Conservation (phyloP, 2,797 vertebrate genomes). For the Acanthurus lineatus region DNA sequence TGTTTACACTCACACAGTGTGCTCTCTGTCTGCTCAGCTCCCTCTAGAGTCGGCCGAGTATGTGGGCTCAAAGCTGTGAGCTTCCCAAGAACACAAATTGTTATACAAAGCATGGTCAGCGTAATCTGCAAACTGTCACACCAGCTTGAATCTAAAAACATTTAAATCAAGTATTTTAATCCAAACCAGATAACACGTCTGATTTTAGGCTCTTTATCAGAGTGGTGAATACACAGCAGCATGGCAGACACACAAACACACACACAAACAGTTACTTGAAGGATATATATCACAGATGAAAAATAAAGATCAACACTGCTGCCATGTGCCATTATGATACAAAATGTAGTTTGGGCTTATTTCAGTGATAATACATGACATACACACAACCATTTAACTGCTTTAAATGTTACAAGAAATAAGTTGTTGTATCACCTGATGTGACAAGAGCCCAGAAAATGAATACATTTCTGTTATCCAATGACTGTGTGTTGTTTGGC, state of each 20-base stretch:
- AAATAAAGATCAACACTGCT: constrained; percentile 47
- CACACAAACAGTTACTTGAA: constrained; percentile 19
- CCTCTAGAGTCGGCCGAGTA: constrained; percentile 40
- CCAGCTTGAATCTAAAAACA: constrained; percentile 40
- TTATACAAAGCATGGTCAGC: constrained; percentile 30
- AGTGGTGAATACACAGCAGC: constrained; percentile 23
- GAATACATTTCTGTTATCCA: not conserved
- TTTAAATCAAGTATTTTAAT: constrained; percentile 40
- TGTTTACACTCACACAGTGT: not conserved
- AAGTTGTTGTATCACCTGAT: constrained; percentile 9
- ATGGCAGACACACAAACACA: not conserved
- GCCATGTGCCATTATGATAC: constrained; percentile 34
- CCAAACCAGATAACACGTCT: constrained; percentile 46
- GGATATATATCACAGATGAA: constrained; percentile 39
- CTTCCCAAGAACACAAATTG: constrained; percentile 19
- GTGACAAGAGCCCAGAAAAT: constrained; percentile 17
- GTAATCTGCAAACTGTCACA: constrained; percentile 41
- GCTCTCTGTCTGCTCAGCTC: constrained; percentile 27
- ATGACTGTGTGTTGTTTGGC: not conserved
- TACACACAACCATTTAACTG: constrained; percentile 28
- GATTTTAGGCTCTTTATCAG: constrained; percentile 54
- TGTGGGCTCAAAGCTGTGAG: not conserved
- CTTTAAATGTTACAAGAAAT: constrained; percentile 17
- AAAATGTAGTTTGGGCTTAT: constrained; percentile 40
- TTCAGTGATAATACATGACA: constrained; percentile 19